Evolutionary conservation across 2,888 invertebrate genomes (phyloP).

Genomic region (Andrena dorsata): DNA sequence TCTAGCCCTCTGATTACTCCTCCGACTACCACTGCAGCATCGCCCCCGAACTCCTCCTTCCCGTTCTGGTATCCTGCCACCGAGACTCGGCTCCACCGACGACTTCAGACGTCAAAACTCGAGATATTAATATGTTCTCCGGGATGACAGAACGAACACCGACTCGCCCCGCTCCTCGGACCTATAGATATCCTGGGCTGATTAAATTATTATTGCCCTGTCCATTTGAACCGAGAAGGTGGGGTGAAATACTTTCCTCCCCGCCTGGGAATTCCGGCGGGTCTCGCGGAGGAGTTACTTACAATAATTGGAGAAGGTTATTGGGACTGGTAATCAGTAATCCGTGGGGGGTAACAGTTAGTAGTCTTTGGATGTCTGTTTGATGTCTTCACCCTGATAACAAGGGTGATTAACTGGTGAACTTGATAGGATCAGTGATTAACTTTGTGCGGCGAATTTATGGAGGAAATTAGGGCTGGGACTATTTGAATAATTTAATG

Average conservation of each 20-base stretch:
- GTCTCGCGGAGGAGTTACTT: not conserved
- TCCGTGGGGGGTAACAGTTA: too few species aligned
- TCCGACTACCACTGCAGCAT: slow-evolving; percentile 67
- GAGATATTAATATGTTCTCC: slow-evolving; percentile 84
- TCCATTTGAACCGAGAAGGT: slow-evolving; percentile 22
- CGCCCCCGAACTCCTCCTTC: slow-evolving; percentile 52
- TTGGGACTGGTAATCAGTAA: too few species aligned
- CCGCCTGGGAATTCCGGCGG: slow-evolving; percentile 8
- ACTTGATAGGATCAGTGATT: too few species aligned
- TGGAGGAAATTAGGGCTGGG: too few species aligned
- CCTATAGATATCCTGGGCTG: slow-evolving; percentile 65
- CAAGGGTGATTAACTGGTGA: too few species aligned
- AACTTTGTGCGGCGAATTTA: too few species aligned
- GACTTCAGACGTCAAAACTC: slow-evolving; percentile 82
- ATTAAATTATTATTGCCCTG: slow-evolving; percentile 79
- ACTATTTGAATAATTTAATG: too few species aligned
- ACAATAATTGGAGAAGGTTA: too few species aligned
- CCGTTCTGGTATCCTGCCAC: slow-evolving; percentile 67
- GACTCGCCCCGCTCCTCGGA: slow-evolving; percentile 23
- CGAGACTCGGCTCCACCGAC: slow-evolving; percentile 55
- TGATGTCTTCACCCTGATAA: too few species aligned
- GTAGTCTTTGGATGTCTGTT: too few species aligned
- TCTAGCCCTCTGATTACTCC: slow-evolving; percentile 84
- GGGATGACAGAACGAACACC: slow-evolving; percentile 74
- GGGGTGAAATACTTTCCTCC: slow-evolving; percentile 29